Conservation (phyloP, 2,113 vertebrate species). For the Calyptomena viridis region DNA sequence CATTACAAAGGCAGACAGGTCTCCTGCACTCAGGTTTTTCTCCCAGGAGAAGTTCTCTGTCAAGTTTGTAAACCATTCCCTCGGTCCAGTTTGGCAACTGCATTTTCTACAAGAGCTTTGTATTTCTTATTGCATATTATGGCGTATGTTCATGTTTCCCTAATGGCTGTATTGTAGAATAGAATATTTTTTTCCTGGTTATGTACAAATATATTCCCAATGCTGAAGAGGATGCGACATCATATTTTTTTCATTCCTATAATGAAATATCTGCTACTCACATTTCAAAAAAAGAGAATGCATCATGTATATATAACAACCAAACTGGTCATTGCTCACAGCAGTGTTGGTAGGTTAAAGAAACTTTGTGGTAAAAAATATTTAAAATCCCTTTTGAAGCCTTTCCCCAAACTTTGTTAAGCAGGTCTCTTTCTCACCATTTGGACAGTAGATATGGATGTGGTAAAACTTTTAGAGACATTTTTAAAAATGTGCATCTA, state of each 20-base stretch:
- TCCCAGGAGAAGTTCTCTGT: not conserved
- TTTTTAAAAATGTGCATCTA: not conserved
- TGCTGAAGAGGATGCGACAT: not conserved
- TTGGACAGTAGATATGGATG: not conserved
- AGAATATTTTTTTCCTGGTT: not conserved
- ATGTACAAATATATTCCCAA: not conserved
- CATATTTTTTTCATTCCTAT: not conserved
- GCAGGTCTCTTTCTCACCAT: not conserved
- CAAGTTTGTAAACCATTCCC: not conserved
- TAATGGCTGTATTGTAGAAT: not conserved
- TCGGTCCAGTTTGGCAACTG: not conserved
- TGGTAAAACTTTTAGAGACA: not conserved
- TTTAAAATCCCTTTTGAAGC: not conserved
- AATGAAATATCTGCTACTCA: not conserved
- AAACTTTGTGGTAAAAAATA: not conserved
- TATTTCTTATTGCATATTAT: not conserved
- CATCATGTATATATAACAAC: rapidly evolving
- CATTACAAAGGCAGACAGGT: not conserved
- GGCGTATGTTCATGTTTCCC: not conserved
- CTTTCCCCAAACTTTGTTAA: not conserved
- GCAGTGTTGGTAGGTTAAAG: not conserved
- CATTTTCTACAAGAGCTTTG: not conserved
- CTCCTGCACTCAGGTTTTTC: not conserved
- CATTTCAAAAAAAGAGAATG: not conserved
- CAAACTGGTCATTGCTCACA: not conserved